Percentiles rank a stretch among this genome's conserved stretches.
Conservation (phyloP, 2,113 vertebrate genomes). For the Tyrannus savana region DNA sequence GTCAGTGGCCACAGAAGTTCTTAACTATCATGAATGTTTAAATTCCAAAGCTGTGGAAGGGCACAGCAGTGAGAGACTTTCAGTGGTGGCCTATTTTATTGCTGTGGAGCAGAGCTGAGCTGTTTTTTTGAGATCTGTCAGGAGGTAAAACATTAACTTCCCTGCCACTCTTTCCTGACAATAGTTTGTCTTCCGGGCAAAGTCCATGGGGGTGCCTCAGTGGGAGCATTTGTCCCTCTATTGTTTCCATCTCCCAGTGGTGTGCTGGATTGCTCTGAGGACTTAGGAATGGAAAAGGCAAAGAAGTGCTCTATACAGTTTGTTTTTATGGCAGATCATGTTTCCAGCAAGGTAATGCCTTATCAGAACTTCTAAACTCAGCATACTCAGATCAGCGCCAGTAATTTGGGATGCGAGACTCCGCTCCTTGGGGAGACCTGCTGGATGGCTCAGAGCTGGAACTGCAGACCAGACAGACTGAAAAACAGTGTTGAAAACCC, state of each 20-base stretch:
- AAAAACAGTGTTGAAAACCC: neutral
- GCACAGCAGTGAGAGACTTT: neutral
- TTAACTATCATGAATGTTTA: neutral
- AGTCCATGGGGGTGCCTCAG: neutral
- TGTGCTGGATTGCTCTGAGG: neutral
- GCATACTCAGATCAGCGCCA: neutral
- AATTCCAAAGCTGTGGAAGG: neutral
- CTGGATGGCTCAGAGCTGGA: neutral
- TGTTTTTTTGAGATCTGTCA: neutral
- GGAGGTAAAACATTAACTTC: conserved; percentile 50
- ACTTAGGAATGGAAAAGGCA: neutral
- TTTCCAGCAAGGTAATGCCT: neutral
- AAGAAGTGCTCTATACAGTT: neutral
- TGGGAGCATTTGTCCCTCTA: neutral
- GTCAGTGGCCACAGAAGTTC: neutral
- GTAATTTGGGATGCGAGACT: neutral
- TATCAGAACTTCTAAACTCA: neutral
- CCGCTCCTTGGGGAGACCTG: neutral
- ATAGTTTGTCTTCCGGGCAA: neutral
- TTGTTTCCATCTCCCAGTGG: neutral
- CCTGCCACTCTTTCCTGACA: neutral
- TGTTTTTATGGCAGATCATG: neutral
- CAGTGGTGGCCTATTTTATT: neutral
- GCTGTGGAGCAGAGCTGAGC: neutral
- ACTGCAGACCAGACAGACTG: neutral